These are phyloP conservation scores for Molanna angustata DNA, from an alignment of 2,888 invertebrate species.

Conservation along the genomic window DNA sequence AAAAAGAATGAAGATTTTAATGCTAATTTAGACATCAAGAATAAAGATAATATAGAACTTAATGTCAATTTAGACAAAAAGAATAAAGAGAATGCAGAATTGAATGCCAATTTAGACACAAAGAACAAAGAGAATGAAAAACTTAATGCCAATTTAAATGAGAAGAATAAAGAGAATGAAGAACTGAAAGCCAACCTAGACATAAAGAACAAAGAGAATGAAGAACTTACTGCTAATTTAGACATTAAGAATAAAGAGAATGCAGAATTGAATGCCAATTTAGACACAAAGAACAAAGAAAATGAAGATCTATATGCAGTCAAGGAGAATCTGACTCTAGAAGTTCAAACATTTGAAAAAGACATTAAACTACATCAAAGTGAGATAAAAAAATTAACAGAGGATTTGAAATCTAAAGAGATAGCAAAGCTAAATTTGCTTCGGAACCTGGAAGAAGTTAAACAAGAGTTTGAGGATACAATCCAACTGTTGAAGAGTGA, in stretches of 20 bases:
- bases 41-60: neutral
- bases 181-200: neutral
- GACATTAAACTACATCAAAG: too few species aligned
- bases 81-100: neutral
- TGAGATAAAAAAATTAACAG: too few species aligned
- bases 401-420: too few species aligned
- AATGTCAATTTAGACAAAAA: neutral
- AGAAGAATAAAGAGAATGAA: neutral
- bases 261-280: too few species aligned
- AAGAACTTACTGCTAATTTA: conserved; percentile 15
- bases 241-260: too few species aligned
- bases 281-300: too few species aligned
- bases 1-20: neutral
- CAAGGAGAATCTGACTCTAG: too few species aligned
- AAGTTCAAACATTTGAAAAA: too few species aligned
- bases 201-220: conserved; percentile 20
- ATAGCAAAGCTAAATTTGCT: too few species aligned
- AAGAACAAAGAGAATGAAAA: conserved; percentile 3
- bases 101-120: neutral
- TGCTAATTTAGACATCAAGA: neutral
- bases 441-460: too few species aligned
- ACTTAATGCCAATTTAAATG: neutral
- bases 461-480: too few species aligned
- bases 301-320: too few species aligned
- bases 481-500: conserved; percentile 2